A percentile compares a stretch with the other conserved stretches of the same genome.
phyloP scores from a whole-genome alignment of 2,797 vertebrate genomes.

The Takifugu rubripes region DNA sequence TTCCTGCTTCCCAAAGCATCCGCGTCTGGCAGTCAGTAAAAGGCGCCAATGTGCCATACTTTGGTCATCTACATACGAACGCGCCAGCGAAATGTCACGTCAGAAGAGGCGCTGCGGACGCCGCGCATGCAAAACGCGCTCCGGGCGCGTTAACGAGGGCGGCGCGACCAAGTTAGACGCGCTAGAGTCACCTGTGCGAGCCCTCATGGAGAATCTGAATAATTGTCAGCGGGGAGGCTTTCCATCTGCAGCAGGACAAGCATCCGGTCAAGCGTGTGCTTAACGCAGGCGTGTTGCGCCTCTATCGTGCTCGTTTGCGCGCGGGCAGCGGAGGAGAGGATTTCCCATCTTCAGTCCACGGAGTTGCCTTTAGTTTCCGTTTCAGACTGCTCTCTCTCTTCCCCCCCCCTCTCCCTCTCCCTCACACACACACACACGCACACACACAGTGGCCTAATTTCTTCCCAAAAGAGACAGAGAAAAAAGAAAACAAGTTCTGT shows the following conservation, averaged over 20 bases:
- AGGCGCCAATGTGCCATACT: conserved; percentile 45
- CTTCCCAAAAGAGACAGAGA: conserved; percentile 25
- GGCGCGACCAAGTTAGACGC: background rate
- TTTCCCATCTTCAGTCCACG: conserved; percentile 21
- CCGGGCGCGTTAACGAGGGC: conserved; percentile 14
- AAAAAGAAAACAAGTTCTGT: conserved; percentile 29
- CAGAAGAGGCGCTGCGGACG: conserved; percentile 19
- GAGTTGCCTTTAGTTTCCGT: conserved; percentile 42
- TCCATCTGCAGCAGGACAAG: conserved; percentile 4
- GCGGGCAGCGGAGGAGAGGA: conserved; percentile 37
- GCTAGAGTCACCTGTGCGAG: conserved; percentile 53
- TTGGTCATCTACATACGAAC: conserved; percentile 19
- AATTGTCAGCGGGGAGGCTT: too few species aligned
- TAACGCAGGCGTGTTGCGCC: conserved; percentile 16
- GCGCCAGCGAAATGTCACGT: conserved; percentile 34
- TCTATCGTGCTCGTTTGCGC: conserved; percentile 30
- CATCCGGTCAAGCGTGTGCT: conserved; percentile 4
- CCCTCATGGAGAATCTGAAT: conserved; percentile 3
- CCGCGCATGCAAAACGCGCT: conserved; percentile 27
- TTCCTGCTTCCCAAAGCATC: background rate
- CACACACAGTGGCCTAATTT: conserved; percentile 42
- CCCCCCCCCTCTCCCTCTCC: conserved; percentile 5
- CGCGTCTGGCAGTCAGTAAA: conserved; percentile 3
- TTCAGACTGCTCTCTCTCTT: conserved; percentile 32
- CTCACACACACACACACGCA: conserved; percentile 1